Percentiles rank a stretch among this genome's conserved stretches.
Evolutionary conservation across 2,888 invertebrate species (phyloP).

Genomic region (Drosophila differens): DNA sequence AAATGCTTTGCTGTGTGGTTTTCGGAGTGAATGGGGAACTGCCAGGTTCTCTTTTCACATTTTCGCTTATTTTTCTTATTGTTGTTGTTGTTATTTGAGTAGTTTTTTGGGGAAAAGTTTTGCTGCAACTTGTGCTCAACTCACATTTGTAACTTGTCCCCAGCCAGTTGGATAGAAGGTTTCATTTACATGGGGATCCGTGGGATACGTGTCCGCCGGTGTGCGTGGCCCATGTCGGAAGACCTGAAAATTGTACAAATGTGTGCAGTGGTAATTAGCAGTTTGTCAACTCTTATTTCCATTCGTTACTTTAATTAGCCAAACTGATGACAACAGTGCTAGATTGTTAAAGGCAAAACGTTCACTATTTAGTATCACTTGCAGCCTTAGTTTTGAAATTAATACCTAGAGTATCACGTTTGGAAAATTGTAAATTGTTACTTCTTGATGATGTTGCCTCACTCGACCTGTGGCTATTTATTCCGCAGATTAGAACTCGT

Average conservation of each 20-base stretch:
- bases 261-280: constrained; percentile 43
- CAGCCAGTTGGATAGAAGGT: constrained; percentile 91
- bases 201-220: constrained; percentile 91
- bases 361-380: not conserved
- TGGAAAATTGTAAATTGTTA: not conserved
- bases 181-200: constrained; percentile 89
- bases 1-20: constrained; percentile 71
- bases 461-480: not conserved
- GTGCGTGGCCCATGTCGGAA: constrained; percentile 93
- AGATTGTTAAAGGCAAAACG: not conserved
- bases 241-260: constrained; percentile 86
- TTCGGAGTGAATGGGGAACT: constrained; percentile 40
- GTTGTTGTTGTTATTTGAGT: constrained; percentile 15
- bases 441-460: not conserved
- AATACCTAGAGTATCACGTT: not conserved
- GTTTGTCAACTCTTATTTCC: constrained; percentile 13
- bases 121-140: constrained; percentile 74
- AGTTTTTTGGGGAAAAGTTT: constrained; percentile 54
- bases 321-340: not conserved
- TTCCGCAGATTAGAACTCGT: not conserved
- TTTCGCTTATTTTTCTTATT: constrained; percentile 6
- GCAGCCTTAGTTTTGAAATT: not conserved
- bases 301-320: constrained; percentile 34
- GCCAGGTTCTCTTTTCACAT: constrained; percentile 14
- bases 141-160: constrained; percentile 93